A percentile compares a stretch with the other conserved stretches of the same genome.
phyloP scores from a whole-genome alignment of 2,113 vertebrate species.

The Bos indicus region DNA sequence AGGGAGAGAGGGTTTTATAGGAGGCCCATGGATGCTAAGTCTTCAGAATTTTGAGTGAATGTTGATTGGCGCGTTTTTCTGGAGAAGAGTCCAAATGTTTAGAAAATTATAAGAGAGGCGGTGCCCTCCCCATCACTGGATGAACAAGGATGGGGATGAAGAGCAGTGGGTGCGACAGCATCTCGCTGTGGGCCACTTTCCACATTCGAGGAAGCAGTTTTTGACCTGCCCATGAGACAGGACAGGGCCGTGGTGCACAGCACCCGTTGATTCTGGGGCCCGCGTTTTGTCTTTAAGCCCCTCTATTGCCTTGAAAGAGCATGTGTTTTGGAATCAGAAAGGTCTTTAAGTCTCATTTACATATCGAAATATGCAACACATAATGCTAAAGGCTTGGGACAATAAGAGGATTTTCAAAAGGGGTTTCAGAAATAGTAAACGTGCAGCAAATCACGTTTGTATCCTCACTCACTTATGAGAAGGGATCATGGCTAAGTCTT shows the following conservation, averaged over 20 bases:
- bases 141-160: background rate
- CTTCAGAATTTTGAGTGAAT: background rate
- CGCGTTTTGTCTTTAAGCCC: background rate
- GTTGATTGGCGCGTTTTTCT: background rate
- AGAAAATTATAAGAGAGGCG: background rate
- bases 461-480: background rate
- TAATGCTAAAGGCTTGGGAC: background rate
- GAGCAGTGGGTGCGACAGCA: fast-evolving
- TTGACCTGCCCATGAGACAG: background rate
- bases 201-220: background rate
- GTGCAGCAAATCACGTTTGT: background rate
- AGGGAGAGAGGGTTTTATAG: background rate
- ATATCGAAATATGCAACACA: background rate
- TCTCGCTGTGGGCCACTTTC: background rate
- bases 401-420: background rate
- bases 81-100: background rate
- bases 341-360: background rate
- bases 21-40: background rate
- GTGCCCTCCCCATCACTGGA: background rate
- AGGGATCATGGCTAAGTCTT: background rate
- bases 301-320: background rate
- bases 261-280: fast-evolving
- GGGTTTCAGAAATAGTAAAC: background rate
- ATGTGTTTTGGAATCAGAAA: background rate
- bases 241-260: fast-evolving